Evolutionary conservation across 2,113 vertebrate genomes (phyloP).

Genomic region (Telmatochromis sp.): DNA sequence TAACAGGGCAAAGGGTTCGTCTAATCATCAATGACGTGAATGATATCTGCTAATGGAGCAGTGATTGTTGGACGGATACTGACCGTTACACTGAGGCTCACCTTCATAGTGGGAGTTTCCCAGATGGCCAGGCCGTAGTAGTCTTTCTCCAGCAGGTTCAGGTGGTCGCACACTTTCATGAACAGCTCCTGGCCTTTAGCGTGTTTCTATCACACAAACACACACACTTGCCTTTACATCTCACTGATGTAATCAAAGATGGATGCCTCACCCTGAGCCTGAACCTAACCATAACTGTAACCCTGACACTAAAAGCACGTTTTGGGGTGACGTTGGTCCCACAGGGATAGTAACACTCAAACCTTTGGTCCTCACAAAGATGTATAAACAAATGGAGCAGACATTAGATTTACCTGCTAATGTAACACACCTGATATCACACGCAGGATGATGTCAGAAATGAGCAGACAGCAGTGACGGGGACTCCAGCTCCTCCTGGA

Average conservation of each 20-base stretch:
- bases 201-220: constrained; percentile 81
- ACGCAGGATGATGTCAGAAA: background rate
- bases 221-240: background rate
- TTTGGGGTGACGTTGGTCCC: rapidly evolving
- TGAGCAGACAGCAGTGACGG: background rate
- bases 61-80: background rate
- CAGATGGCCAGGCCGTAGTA: constrained; percentile 90
- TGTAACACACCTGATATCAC: background rate
- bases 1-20: background rate
- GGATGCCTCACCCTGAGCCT: background rate
- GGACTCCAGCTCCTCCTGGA: background rate
- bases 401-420: background rate
- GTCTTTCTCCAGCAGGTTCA: constrained; percentile 95
- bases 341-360: background rate
- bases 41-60: background rate
- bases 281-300: background rate
- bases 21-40: background rate
- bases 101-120: constrained; percentile 81
- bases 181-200: constrained; percentile 92
- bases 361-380: background rate
- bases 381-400: background rate
- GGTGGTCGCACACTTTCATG: constrained; percentile 90
- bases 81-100: constrained; percentile 7
- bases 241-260: background rate
- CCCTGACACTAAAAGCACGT: background rate